Evolutionary conservation across 1,140 invertebrate species (phyloP), one percentile per base, ranked within the genome.

Genomic region (Venustaconcha ellipsiformis): DNA sequence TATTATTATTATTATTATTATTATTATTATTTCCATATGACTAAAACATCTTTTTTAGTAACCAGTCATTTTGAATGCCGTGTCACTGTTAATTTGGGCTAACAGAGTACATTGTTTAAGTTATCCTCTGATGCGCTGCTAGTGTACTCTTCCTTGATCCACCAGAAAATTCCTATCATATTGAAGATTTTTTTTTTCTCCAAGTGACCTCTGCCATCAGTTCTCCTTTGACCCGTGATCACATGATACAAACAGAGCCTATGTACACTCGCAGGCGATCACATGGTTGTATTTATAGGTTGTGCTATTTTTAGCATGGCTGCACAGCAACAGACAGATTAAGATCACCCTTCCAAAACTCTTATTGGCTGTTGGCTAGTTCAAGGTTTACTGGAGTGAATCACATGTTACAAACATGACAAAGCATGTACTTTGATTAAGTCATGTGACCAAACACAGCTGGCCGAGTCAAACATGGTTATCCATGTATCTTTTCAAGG

Each of bases 401-500:
- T 77, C 67, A 72, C 69, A 77, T 77, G 75, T 70, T 63, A 56
- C 56, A 8, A 48, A 48, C 37, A 48, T 48, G 37, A 48, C 37
- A 48, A 67, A 67, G 75, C 75, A 77, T 23, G 55, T 75, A 75
- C 72, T 77, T 66, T 37, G 30, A 69, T 59, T 68, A 57, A 26
- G 75, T 77, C 75, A 77, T 72, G 70, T 77, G 75, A 77, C 56
- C 65, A 72, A 77, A 77, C 75, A 77, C 75, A 77, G 75, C 75
- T 77, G 75, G 75, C 14, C 20, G 30, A 67, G 26, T 77, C 68
- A 77, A 77, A 70, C 75, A 77, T 77, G 75, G 75, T 70, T 72
- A 70, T 57, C 75, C 67, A 72, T 67, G 57, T 72, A 72, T 67
- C 75, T 68, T 71, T 68, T 37, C 67, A 60, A 72, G 65, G 75